phyloP scores from a whole-genome alignment of 2,888 invertebrate genomes.

The Hofmannophila pseudospretella region DNA sequence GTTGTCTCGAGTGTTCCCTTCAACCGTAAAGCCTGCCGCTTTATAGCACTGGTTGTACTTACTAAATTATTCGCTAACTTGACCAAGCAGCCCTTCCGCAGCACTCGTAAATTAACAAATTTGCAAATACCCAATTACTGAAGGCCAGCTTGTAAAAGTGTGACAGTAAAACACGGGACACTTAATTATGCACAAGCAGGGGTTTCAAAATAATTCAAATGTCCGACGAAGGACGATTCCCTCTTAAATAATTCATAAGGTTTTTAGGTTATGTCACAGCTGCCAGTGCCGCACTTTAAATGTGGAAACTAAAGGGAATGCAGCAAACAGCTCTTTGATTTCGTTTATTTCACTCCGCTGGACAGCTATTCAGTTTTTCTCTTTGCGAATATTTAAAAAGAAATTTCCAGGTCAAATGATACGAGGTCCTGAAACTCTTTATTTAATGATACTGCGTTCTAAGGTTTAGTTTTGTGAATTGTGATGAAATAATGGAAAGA shows the following conservation, averaged over 20 bases:
- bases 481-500: no score
- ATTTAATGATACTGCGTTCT: no score
- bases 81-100: conserved; percentile 16
- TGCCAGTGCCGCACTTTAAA: conserved; percentile 33
- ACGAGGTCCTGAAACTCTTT: no score
- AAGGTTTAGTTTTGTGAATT: no score
- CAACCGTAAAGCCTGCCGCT: background rate
- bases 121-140: conserved; percentile 29
- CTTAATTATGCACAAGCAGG: conserved; percentile 58
- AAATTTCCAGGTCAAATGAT: conserved; percentile 17
- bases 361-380: conserved; percentile 22
- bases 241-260: conserved; percentile 66
- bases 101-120: conserved; percentile 28
- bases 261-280: conserved; percentile 49
- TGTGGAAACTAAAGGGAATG: conserved; percentile 28
- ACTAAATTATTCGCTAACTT: conserved; percentile 16
- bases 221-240: conserved; percentile 50
- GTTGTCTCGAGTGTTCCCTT: background rate
- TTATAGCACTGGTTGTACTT: conserved; percentile 4
- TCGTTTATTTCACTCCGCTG: conserved; percentile 37
- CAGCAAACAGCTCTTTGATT: conserved; percentile 43
- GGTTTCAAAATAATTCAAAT: conserved; percentile 66
- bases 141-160: conserved; percentile 29
- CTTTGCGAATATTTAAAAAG: conserved; percentile 40
- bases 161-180: conserved; percentile 33